These are phyloP conservation scores for Bombus vancouverensis DNA, from an alignment of 1,140 invertebrate genomes.

Conservation along the genomic window DNA sequence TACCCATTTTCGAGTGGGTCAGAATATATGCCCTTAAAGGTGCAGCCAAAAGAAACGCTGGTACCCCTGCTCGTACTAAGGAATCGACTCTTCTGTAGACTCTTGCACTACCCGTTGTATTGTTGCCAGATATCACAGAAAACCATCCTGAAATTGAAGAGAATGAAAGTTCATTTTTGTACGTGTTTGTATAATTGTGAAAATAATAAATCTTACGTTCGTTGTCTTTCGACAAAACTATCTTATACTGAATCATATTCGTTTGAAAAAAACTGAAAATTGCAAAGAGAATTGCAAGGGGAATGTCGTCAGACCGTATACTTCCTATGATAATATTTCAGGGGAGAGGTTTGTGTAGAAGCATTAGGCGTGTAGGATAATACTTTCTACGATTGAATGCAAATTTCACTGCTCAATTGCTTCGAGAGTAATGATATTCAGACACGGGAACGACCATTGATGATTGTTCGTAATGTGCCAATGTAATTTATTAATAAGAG, in stretches of 20 bases:
- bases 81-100: constrained; percentile 80
- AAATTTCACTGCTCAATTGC: constrained; percentile 43
- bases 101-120: constrained; percentile 75
- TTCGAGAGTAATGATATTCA: constrained; percentile 35
- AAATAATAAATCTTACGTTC: neutral
- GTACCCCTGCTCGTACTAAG: constrained; percentile 79
- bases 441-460: constrained; percentile 7
- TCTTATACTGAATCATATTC: neutral
- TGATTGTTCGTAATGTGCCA: constrained; percentile 23
- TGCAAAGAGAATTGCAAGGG: neutral
- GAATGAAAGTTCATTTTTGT: neutral
- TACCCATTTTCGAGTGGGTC: constrained; percentile 82
- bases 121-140: constrained; percentile 82
- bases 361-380: constrained; percentile 31
- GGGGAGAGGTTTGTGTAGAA: neutral
- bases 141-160: constrained; percentile 81
- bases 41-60: constrained; percentile 79
- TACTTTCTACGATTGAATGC: constrained; percentile 52
- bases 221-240: neutral
- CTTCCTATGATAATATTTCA: constrained; percentile 18
- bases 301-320: neutral
- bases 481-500: constrained; percentile 39
- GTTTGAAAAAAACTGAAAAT: neutral
- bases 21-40: constrained; percentile 80
- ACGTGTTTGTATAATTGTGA: neutral